These are phyloP conservation scores for Hydrochoerus hydrochaeris DNA, from an alignment of 2,113 vertebrate genomes.

Conservation along the genomic window DNA sequence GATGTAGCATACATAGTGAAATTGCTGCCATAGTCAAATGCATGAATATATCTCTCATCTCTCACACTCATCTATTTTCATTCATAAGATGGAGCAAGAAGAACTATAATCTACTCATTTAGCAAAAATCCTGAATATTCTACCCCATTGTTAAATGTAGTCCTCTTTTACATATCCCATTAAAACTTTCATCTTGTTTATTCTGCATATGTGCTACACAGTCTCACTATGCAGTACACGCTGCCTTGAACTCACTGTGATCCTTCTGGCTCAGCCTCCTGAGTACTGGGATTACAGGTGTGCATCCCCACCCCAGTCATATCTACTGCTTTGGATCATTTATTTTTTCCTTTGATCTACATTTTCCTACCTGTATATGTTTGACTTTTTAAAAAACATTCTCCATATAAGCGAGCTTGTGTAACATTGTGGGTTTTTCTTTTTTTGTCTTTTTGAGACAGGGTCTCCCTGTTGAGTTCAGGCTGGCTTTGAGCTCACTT, in stretches of 20 bases:
- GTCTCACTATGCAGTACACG: no score
- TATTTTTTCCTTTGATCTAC: background rate
- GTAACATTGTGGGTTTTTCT: no score
- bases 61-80: background rate
- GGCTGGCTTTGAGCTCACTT: no score
- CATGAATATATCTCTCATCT: background rate
- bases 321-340: background rate
- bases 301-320: no score
- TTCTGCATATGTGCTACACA: background rate
- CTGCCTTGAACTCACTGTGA: no score
- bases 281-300: no score
- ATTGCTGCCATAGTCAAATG: background rate
- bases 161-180: background rate
- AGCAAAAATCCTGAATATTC: background rate
- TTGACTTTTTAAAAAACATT: background rate
- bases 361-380: background rate
- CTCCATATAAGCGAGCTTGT: background rate
- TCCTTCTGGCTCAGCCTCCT: no score
- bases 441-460: no score
- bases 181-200: background rate
- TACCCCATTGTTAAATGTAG: background rate
- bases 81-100: background rate
- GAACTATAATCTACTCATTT: background rate
- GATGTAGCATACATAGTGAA: background rate
- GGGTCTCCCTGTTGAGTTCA: no score